These are phyloP conservation scores for Sinosuthora webbiana DNA, from an alignment of 2,113 vertebrate species.

Conservation along the genomic window DNA sequence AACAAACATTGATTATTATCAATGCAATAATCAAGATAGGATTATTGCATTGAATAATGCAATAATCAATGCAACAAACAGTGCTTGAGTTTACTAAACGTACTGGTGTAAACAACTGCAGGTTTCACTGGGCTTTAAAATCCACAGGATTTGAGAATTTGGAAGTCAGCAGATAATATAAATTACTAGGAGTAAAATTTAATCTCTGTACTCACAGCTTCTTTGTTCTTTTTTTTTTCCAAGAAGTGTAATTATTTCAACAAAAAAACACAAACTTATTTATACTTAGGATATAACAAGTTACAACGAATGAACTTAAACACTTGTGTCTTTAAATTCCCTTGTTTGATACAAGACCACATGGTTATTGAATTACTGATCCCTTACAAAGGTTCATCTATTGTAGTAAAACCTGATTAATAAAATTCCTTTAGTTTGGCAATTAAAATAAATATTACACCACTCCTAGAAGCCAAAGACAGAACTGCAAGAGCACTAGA, in stretches of 20 bases:
- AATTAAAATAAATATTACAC: neutral
- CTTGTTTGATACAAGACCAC: conserved; percentile 40
- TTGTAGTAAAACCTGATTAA: conserved; percentile 18
- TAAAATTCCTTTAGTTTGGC: neutral
- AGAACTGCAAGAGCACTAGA: neutral
- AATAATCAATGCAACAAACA: neutral
- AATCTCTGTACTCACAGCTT: conserved; percentile 43
- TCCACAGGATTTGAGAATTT: neutral
- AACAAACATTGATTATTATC: no score
- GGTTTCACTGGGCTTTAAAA: neutral
- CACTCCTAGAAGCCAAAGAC: neutral
- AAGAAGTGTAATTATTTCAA: conserved; percentile 30
- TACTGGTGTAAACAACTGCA: neutral
- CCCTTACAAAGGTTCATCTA: conserved; percentile 20
- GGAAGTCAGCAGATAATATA: neutral
- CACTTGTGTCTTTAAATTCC: conserved; percentile 57
- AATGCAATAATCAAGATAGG: no score
- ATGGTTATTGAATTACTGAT: conserved; percentile 38
- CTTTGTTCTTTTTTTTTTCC: neutral
- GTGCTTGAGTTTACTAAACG: neutral
- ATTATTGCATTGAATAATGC: no score
- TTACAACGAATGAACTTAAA: conserved; percentile 57
- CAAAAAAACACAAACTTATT: conserved; percentile 55
- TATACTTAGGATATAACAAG: neutral
- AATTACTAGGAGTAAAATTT: conserved; percentile 16